Conservation (phyloP, 2,113 vertebrate genomes). For the Equus przewalskii region DNA sequence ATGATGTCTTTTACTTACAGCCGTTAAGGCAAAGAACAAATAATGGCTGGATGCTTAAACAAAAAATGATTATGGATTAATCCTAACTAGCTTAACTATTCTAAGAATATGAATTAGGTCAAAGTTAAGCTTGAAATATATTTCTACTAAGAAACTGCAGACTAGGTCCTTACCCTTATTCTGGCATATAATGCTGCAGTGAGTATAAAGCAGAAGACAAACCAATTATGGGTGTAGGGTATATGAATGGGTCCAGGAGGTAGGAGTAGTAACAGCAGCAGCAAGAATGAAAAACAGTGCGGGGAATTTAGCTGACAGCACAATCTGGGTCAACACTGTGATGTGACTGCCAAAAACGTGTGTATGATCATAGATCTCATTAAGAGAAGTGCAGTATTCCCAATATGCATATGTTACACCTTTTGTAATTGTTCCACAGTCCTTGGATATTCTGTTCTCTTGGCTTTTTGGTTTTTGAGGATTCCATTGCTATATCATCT, state of each 20-base stretch:
- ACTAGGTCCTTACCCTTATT: not conserved
- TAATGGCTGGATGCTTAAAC: not conserved
- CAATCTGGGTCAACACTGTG: not conserved
- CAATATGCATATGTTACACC: not conserved
- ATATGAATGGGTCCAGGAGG: not conserved
- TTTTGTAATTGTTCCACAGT: not conserved
- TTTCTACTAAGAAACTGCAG: not conserved
- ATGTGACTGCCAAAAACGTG: not conserved
- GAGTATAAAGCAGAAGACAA: not conserved
- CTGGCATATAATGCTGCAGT: not conserved
- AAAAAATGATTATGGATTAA: constrained; percentile 34
- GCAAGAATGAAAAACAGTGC: not conserved
- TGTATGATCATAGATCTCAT: not conserved
- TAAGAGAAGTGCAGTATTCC: not conserved
- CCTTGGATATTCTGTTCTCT: not conserved
- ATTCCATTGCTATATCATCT: not conserved
- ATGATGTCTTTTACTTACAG: not conserved
- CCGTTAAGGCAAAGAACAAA: constrained; percentile 38
- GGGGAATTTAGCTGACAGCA: not conserved
- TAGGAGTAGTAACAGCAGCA: not conserved
- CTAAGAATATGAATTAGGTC: not conserved
- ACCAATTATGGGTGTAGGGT: not conserved
- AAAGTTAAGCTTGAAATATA: not conserved
- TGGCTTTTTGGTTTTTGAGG: not conserved
- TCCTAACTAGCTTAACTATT: constrained; percentile 13